phyloP scores from a whole-genome alignment of 2,113 vertebrate species.

The Chaetorhynchus papuensis region DNA sequence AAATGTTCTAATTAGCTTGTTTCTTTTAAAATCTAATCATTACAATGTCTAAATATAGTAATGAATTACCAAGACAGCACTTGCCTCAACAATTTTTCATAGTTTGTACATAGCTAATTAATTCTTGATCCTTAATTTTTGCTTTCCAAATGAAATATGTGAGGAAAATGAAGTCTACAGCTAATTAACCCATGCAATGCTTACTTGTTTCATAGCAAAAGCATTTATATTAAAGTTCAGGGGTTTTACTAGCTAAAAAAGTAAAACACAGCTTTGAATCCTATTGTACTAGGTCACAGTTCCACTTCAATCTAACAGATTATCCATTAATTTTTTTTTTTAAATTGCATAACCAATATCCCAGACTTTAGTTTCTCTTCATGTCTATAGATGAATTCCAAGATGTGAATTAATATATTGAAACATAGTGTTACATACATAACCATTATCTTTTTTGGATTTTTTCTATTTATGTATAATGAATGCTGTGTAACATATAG shows the following conservation, averaged over 20 bases:
- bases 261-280: background rate
- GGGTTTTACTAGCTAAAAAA: background rate
- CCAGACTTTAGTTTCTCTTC: background rate
- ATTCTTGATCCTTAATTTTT: slow-evolving; percentile 36
- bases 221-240: background rate
- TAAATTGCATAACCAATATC: background rate
- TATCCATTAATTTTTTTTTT: background rate
- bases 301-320: background rate
- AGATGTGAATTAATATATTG: background rate
- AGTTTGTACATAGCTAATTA: slow-evolving; percentile 23
- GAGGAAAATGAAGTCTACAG: slow-evolving; percentile 34
- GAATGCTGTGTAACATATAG: background rate
- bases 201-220: background rate
- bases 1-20: slow-evolving; percentile 29
- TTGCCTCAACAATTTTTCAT: slow-evolving; percentile 35
- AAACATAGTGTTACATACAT: background rate
- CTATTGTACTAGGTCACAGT: background rate
- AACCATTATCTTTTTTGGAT: fast-evolving
- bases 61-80: slow-evolving; percentile 40
- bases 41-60: slow-evolving; percentile 36
- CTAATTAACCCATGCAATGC: slow-evolving; percentile 28
- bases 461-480: background rate
- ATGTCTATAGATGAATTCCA: background rate
- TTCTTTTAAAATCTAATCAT: slow-evolving; percentile 54
- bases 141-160: slow-evolving; percentile 28